Percentiles rank a stretch among this genome's conserved stretches.
Evolutionary conservation across 2,113 vertebrate genomes (phyloP).

Genomic region (Triplophysa dalaica): DNA sequence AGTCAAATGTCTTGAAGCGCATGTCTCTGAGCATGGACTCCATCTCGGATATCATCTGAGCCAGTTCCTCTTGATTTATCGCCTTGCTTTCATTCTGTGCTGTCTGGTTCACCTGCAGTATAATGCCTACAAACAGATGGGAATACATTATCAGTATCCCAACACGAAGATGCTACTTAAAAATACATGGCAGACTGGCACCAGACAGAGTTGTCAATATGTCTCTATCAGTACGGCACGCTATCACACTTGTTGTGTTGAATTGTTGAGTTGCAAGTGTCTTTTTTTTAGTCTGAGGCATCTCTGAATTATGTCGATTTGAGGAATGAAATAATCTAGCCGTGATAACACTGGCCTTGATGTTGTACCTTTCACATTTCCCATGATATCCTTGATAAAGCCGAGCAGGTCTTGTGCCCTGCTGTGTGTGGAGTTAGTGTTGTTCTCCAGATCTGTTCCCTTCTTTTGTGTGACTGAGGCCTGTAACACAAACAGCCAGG

Average conservation of each 20-base stretch:
- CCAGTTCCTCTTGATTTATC: constrained; percentile 64
- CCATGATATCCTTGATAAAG: constrained; percentile 69
- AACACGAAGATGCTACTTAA: not conserved
- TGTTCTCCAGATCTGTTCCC: constrained; percentile 58
- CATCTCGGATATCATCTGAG: constrained; percentile 76
- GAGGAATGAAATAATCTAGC: too few relatives aligned
- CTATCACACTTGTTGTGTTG: too few relatives aligned
- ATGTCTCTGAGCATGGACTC: constrained; percentile 83
- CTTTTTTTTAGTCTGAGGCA: too few relatives aligned
- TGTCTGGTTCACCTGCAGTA: constrained; percentile 67
- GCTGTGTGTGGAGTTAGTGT: constrained; percentile 64
- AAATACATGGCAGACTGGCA: not conserved
- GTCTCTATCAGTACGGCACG: too few relatives aligned
- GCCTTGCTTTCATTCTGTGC: constrained; percentile 66
- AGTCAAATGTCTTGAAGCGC: constrained; percentile 72
- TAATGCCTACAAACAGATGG: constrained; percentile 66
- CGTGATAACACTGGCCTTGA: not conserved
- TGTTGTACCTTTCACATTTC: constrained; percentile 61
- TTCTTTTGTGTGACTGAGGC: constrained; percentile 61
- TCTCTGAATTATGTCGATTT: too few relatives aligned
- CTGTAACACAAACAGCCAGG: constrained; percentile 65
- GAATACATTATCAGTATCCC: not conserved
- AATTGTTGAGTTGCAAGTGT: too few relatives aligned
- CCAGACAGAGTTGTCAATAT: too few relatives aligned
- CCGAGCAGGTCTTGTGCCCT: constrained; percentile 74